A percentile compares a stretch with the other conserved stretches of the same genome.
Evolutionary conservation across 2,797 vertebrate species (phyloP).

Genomic region (Cirrhinus molitorella): DNA sequence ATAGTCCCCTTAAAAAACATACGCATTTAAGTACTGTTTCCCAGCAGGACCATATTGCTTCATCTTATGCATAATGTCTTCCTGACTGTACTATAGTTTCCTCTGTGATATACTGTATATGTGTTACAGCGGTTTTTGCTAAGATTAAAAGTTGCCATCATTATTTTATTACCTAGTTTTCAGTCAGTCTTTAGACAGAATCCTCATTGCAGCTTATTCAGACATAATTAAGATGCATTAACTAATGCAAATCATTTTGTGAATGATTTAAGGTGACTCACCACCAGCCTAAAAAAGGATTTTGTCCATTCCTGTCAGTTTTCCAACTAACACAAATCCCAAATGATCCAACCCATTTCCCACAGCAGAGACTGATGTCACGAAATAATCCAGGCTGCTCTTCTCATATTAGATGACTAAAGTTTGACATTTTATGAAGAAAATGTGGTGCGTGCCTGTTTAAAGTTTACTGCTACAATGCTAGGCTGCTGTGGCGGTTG

Average conservation of each 20-base stretch:
- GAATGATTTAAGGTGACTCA: background rate
- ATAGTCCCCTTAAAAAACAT: constrained; percentile 5
- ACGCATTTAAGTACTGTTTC: constrained; percentile 41
- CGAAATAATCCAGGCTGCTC: background rate
- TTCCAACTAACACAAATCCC: constrained; percentile 6
- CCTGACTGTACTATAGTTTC: background rate
- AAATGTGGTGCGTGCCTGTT: background rate
- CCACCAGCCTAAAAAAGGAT: background rate
- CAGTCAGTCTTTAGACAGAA: background rate
- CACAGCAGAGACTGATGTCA: background rate
- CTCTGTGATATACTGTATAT: constrained; percentile 13
- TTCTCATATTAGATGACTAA: background rate
- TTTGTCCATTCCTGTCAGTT: background rate
- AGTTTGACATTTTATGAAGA: background rate
- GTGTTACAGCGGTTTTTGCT: background rate
- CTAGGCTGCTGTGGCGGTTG: background rate
- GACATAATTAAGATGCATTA: background rate
- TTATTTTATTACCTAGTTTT: background rate
- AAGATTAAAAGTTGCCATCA: background rate
- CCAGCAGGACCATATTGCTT: constrained; percentile 36
- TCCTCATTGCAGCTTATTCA: background rate
- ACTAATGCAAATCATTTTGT: background rate
- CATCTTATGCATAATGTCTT: constrained; percentile 21
- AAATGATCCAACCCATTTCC: constrained; percentile 17
- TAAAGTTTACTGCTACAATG: background rate